Evolutionary conservation across 2,888 invertebrate species (phyloP), one percentile per base, ranked within the genome.

Genomic region (Caenorhabditis wallacei): DNA sequence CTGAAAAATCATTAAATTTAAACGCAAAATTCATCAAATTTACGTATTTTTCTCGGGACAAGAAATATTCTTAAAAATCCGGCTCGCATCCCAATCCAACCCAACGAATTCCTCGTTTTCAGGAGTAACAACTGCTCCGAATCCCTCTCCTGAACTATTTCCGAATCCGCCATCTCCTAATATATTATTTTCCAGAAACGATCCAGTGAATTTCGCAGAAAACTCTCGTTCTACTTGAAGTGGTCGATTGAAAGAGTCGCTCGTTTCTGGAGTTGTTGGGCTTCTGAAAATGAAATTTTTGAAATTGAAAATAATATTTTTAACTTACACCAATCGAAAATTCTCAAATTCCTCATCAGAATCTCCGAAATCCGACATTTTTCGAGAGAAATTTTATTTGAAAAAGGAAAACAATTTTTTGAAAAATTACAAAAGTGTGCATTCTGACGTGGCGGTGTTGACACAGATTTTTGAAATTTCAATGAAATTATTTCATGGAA

Each of bases 291-390:
- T 1, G 5, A 22, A 26, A 51, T 48, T 46, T 30, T 30, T 30
- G 30, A 18, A 18, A 53, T 53, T 24, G 13, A 26, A 20, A 24
- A 24, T 54, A 24, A 18, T 56, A 4, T 26, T 26, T 11, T n/a
- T 22, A 13, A 56, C 75, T 48, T 10, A 75, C 75, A 46, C 43
- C 13, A 75, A 24, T 11, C 48, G 26, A 2, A 75, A 13, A 37
- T 37, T 54, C 26, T 75, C 53, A 18, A 74, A 74, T 43, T 57
- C 66, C 10, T 4, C 2, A 35, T 66, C 75, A 0, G 56, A 75
- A 24, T 66, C 75, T 8, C 37, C 66, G 18, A 48, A 43, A 57
- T 75, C 66, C 16, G 75, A 68, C 75, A 76, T 76, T 68, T 30
- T 30, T 43, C 43, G 43, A 2, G 11, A 8, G 43, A 8, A 8